Percentiles rank a stretch among this genome's conserved stretches.
phyloP scores from a whole-genome alignment of 1,140 invertebrate genomes.

The Homarus americanus region DNA sequence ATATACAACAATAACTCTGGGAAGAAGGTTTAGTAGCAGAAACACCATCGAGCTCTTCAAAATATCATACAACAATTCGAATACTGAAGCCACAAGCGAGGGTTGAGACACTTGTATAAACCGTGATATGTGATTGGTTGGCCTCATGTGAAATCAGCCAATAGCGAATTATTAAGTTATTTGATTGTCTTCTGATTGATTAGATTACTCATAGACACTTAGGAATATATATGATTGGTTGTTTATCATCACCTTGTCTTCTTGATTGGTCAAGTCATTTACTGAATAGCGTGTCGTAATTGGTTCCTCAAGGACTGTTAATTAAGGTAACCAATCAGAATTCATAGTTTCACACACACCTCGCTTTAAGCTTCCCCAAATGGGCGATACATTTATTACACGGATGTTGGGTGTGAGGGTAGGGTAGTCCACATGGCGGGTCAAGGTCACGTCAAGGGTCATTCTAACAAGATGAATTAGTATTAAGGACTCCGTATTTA shows the following conservation, averaged over 20 bases:
- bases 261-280: neutral
- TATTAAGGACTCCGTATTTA: neutral
- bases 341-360: neutral
- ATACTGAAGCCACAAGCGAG: slow-evolving; percentile 20
- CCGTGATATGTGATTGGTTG: too few relatives aligned
- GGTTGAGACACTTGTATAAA: neutral
- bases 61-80: slow-evolving; percentile 46
- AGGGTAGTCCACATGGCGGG: neutral
- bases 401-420: neutral
- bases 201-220: neutral
- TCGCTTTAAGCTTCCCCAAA: slow-evolving; percentile 20
- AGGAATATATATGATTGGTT: neutral
- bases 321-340: neutral
- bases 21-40: slow-evolving; percentile 29
- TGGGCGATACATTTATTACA: slow-evolving; percentile 16
- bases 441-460: neutral
- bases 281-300: too few relatives aligned
- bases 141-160: neutral
- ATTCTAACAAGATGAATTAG: neutral
- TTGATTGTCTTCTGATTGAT: too few relatives aligned
- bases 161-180: neutral
- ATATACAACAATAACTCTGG: slow-evolving; percentile 61
- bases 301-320: neutral
- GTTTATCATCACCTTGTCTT: neutral
- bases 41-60: slow-evolving; percentile 48